phyloP scores from a whole-genome alignment of 2,888 invertebrate species.

The Dugesia japonica region DNA sequence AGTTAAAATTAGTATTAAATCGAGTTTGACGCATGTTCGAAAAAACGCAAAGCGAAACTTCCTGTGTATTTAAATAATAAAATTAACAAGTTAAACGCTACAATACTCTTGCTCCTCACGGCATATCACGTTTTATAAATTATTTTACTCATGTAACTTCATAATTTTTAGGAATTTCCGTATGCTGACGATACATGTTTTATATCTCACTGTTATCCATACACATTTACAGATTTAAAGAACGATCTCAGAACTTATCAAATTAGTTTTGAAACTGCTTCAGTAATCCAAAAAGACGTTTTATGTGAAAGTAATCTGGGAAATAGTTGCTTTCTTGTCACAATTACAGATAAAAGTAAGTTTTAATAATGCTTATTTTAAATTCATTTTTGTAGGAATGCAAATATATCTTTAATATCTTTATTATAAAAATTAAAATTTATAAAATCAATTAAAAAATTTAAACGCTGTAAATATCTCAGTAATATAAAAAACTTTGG shows the following conservation, averaged over 20 bases:
- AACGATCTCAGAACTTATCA: slow-evolving; percentile 37
- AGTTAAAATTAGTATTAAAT: too few relatives aligned
- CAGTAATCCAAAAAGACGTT: slow-evolving; percentile 17
- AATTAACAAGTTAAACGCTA: not conserved
- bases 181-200: slow-evolving; percentile 74
- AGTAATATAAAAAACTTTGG: too few relatives aligned
- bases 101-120: too few relatives aligned
- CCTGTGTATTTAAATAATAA: slow-evolving; percentile 34
- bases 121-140: too few relatives aligned
- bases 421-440: too few relatives aligned
- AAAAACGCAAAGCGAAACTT: too few relatives aligned
- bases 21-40: too few relatives aligned
- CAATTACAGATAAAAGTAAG: slow-evolving; percentile 55
- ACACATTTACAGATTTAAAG: slow-evolving; percentile 74
- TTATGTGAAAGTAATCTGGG: slow-evolving; percentile 46
- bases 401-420: too few relatives aligned
- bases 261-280: not conserved
- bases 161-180: slow-evolving; percentile 73
- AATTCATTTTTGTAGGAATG: not conserved
- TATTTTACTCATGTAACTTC: too few relatives aligned
- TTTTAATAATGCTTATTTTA: not conserved
- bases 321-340: slow-evolving; percentile 62
- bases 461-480: too few relatives aligned
- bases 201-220: slow-evolving; percentile 80
- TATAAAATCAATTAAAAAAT: too few relatives aligned